A percentile compares a stretch with the other conserved stretches of the same genome.
These are phyloP conservation scores for Pocota personata DNA, from an alignment of 2,888 invertebrate species.

Conservation along the genomic window DNA sequence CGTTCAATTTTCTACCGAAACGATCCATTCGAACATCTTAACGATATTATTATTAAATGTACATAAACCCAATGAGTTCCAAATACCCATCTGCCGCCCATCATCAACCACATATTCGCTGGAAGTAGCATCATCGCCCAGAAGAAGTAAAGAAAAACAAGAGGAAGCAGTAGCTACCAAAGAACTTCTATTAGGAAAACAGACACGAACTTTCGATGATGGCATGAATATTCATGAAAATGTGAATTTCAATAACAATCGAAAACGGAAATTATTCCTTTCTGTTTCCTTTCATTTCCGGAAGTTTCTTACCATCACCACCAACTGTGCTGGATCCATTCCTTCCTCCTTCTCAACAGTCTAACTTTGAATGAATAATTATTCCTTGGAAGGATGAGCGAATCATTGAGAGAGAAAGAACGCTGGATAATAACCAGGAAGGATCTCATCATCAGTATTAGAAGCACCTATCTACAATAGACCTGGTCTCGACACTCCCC, in stretches of 20 bases:
- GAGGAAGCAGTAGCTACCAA: background rate
- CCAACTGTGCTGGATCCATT: background rate
- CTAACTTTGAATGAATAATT: conserved; percentile 73
- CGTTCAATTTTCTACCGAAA: background rate
- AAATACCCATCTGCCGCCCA: background rate
- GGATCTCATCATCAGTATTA: conserved; percentile 63
- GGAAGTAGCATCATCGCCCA: conserved; percentile 13
- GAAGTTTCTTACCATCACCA: conserved; percentile 51
- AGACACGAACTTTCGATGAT: conserved; percentile 72
- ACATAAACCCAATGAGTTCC: conserved; percentile 2
- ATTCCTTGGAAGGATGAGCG: conserved; percentile 42
- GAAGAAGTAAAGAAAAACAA: background rate
- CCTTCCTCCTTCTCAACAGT: background rate
- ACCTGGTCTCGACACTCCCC: conserved; percentile 44
- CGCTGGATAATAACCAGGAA: conserved; percentile 62
- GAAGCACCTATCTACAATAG: conserved; percentile 36
- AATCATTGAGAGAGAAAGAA: background rate
- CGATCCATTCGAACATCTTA: background rate
- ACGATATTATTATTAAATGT: background rate
- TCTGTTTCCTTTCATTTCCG: conserved; percentile 71
- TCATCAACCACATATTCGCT: background rate
- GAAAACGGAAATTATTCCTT: conserved; percentile 74
- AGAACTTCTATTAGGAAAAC: conserved; percentile 60
- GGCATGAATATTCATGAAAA: conserved; percentile 72
- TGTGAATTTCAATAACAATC: conserved; percentile 74